phyloP scores from a whole-genome alignment of 2,113 vertebrate genomes.

The Pyrgilauda ruficollis region DNA sequence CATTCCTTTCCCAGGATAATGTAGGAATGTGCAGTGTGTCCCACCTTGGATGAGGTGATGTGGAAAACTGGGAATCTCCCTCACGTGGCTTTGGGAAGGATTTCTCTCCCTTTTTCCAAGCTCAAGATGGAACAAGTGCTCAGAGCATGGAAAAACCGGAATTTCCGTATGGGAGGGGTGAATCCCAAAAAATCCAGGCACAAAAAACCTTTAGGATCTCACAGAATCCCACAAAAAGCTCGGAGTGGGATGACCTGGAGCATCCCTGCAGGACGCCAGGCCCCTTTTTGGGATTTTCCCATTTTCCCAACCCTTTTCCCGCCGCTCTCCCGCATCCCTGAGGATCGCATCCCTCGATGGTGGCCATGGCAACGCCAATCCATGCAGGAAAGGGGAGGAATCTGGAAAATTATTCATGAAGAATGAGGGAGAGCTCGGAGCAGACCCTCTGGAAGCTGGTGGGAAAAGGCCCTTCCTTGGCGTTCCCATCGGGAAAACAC shows the following conservation, averaged over 20 bases:
- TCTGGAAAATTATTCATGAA: slow-evolving; percentile 14
- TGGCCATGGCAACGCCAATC: slow-evolving; percentile 66
- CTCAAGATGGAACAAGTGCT: accelerated
- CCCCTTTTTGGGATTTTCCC: neutral
- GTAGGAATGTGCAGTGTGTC: neutral
- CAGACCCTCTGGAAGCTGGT: neutral
- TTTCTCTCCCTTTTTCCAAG: neutral
- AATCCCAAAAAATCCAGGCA: neutral
- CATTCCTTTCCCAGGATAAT: neutral
- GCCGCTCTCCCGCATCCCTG: neutral
- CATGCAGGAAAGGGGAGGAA: neutral
- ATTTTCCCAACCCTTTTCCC: neutral
- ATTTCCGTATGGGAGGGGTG: accelerated
- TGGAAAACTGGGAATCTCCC: neutral
- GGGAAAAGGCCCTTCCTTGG: neutral
- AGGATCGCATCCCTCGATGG: neutral
- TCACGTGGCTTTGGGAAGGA: neutral
- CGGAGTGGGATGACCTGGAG: accelerated
- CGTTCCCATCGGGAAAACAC: accelerated
- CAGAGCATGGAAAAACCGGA: accelerated
- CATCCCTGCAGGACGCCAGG: accelerated
- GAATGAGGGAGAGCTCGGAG: neutral
- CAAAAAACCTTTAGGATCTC: accelerated
- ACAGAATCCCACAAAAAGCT: accelerated
- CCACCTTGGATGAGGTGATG: neutral